Percentiles rank a stretch among this genome's conserved stretches.
Conservation (phyloP, 1,140 invertebrate species). For the Camponotus pennsylvanicus region DNA sequence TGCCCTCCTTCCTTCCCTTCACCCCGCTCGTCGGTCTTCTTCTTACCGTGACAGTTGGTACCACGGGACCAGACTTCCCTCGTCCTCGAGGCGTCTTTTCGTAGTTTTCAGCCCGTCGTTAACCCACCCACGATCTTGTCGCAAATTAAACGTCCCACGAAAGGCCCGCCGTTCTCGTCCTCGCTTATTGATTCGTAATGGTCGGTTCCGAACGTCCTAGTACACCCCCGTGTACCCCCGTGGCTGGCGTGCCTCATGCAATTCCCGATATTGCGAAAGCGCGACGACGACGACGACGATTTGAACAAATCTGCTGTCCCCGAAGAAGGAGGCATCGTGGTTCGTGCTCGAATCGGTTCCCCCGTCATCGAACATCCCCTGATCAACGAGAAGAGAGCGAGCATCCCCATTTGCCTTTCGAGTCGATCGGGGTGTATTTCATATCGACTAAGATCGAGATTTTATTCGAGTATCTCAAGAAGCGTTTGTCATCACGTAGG, state of each 20-base stretch:
- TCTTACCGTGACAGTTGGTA: conserved; percentile 74
- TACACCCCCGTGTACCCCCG: conserved; percentile 6
- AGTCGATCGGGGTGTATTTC: conserved; percentile 29
- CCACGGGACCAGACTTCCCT: conserved; percentile 65
- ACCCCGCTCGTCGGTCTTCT: conserved; percentile 16
- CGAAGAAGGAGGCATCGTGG: conserved; percentile 52
- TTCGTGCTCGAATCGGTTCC: conserved; percentile 62
- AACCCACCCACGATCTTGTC: conserved; percentile 63
- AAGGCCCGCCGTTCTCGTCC: conserved; percentile 55
- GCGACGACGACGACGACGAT: conserved; percentile 49
- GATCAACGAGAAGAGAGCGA: conserved; percentile 16
- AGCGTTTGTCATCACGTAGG: neutral
- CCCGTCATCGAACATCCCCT: conserved; percentile 36
- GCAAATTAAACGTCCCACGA: conserved; percentile 76
- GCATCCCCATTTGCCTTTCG: conserved; percentile 38
- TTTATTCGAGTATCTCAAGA: conserved; percentile 16
- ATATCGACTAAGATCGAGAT: neutral
- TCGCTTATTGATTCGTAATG: conserved; percentile 75
- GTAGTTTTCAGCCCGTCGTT: conserved; percentile 68
- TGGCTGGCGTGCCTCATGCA: conserved; percentile 72
- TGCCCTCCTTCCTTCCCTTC: conserved; percentile 12
- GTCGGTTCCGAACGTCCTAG: conserved; percentile 62
- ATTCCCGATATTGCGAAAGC: conserved; percentile 72
- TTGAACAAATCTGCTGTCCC: conserved; percentile 41
- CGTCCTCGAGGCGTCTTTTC: conserved; percentile 58